Evolutionary conservation across 2,797 vertebrate species (phyloP).

Genomic region (Danio albolineatus): DNA sequence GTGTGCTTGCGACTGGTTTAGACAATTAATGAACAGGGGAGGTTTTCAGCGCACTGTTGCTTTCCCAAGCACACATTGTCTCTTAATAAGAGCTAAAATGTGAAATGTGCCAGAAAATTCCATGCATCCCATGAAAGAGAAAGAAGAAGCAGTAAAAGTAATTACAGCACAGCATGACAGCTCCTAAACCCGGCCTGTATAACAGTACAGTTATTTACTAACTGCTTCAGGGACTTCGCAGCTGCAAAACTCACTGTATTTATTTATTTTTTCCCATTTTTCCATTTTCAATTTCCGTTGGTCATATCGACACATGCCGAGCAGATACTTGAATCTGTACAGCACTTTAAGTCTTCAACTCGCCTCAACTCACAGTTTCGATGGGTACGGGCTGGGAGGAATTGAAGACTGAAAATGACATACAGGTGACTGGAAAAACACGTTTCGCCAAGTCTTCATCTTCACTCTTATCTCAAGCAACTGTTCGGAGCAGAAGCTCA

Average conservation of each 20-base stretch:
- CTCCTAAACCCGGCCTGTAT: neutral
- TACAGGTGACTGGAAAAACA: constrained; percentile 72
- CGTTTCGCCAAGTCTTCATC: constrained; percentile 80
- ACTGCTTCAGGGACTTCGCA: constrained; percentile 31
- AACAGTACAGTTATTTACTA: constrained; percentile 47
- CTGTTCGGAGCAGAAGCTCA: constrained; percentile 71
- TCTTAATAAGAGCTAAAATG: constrained; percentile 22
- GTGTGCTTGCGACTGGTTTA: neutral
- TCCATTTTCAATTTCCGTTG: constrained; percentile 35
- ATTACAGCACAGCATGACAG: constrained; percentile 42
- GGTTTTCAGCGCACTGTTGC: constrained; percentile 3
- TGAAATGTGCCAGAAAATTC: constrained; percentile 17
- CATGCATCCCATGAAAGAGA: constrained; percentile 1
- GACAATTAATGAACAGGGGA: constrained; percentile 24
- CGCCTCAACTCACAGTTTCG: constrained; percentile 85
- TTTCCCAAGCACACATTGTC: neutral
- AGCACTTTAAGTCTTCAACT: constrained; percentile 88
- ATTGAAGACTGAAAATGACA: constrained; percentile 89
- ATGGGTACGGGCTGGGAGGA: constrained; percentile 85
- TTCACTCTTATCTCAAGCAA: constrained; percentile 80
- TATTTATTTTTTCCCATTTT: neutral
- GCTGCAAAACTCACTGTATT: constrained; percentile 13
- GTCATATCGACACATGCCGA: constrained; percentile 62
- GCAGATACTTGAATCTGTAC: constrained; percentile 78
- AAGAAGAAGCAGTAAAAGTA: constrained; percentile 27